Evolutionary conservation across 2,888 invertebrate genomes (phyloP), one percentile per base, ranked within the genome.

Genomic region (Eumerus sabulonum): DNA sequence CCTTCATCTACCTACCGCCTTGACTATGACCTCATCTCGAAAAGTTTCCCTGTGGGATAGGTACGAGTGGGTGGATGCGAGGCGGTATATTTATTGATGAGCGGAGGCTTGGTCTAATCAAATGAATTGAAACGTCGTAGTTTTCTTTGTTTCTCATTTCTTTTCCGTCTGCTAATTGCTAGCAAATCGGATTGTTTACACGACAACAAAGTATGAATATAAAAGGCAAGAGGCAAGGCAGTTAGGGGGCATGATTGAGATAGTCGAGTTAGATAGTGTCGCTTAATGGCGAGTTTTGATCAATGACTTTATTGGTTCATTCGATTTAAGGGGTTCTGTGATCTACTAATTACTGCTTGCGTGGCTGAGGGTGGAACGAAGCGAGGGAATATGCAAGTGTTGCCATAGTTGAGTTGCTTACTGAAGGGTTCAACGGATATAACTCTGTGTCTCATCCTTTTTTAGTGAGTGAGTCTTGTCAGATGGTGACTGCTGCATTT

Each of bases 61-160:
- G 38, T 42, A n/a, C 11, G 36, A 19, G 16, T 11, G 16, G 27
- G 51, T n/a, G 47, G 38, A 9, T 51, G 38, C 17, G 60, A 7
- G 3, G 2, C 27, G 27, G 7, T 27, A 7, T 27, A 27, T 27
- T 27, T 73, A 73, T 77, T 73, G 57, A 68, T 67, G 73, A 54
- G 67, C 57, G 68, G 59, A 72, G 51, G 44, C 47, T 73, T 68
- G 67, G 62, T 67, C 68, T 77, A 73, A 77, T 77, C 68, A 77
- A 73, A 73, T 16, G 77, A 36, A 68, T 17, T 68, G 48, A 77
- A 67, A 77, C 62, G 63, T 50, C 57, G 67, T 38, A 73, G 68
- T 67, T 57, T 47, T 73, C 57, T 67, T 77, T 42, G 62, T 62
- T 67, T 66, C 19, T 40, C n/a, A n/a, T n/a, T 27, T 7, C 7